Evolutionary conservation across 1,140 invertebrate genomes (phyloP).

Genomic region (Cardiocondyla obscurior): DNA sequence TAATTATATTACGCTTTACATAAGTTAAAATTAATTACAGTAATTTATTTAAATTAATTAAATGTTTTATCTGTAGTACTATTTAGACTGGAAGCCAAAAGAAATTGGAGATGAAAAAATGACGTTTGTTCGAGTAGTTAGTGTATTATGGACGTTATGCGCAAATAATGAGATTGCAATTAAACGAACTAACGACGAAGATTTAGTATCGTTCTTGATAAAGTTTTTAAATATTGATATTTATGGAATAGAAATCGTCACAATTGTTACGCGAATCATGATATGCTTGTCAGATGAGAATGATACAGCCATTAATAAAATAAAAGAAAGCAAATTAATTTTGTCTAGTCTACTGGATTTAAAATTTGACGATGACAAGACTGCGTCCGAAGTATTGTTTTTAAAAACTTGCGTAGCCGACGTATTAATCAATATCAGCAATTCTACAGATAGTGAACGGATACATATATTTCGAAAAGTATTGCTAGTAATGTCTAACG

Average conservation of each 20-base stretch:
- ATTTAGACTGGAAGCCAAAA: constrained; percentile 73
- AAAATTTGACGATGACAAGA: constrained; percentile 74
- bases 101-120: constrained; percentile 85
- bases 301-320: constrained; percentile 82
- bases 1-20: too few relatives aligned
- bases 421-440: constrained; percentile 83
- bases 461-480: constrained; percentile 76
- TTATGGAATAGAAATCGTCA: constrained; percentile 86
- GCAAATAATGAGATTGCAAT: constrained; percentile 87
- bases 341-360: constrained; percentile 82
- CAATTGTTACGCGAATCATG: constrained; percentile 87
- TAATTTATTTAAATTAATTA: background rate
- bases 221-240: constrained; percentile 86
- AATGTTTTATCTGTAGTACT: constrained; percentile 66
- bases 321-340: constrained; percentile 81
- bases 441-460: constrained; percentile 77
- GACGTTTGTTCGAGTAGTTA: constrained; percentile 87
- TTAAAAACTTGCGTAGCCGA: constrained; percentile 85
- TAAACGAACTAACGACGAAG: constrained; percentile 87
- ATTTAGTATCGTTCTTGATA: constrained; percentile 86
- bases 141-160: constrained; percentile 89
- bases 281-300: constrained; percentile 89
- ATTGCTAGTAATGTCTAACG: constrained; percentile 81
- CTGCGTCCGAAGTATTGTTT: constrained; percentile 81
- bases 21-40: background rate